These are phyloP conservation scores for Maccullochella peelii DNA, from an alignment of 2,113 vertebrate species.

Conservation along the genomic window DNA sequence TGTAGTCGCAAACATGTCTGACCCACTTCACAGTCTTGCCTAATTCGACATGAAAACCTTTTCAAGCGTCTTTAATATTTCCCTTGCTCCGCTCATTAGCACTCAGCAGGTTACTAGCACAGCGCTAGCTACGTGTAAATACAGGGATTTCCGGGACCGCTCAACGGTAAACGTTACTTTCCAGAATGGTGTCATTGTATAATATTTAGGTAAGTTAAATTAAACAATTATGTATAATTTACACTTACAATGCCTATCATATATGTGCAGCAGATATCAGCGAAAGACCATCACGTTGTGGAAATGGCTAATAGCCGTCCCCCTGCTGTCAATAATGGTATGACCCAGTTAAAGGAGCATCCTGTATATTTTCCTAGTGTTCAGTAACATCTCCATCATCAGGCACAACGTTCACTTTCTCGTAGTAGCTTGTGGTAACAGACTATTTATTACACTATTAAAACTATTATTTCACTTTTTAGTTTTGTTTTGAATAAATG, in stretches of 20 bases:
- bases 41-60: not conserved
- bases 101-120: not conserved
- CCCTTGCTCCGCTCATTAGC: conserved; percentile 11
- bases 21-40: not conserved
- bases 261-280: not conserved
- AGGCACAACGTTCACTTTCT: not conserved
- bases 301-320: not conserved
- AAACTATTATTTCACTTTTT: not conserved
- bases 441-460: not conserved
- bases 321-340: conserved; percentile 57
- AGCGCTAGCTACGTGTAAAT: conserved; percentile 14
- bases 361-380: not conserved
- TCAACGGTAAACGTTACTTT: not conserved
- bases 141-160: conserved; percentile 26
- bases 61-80: not conserved
- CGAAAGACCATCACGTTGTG: not conserved
- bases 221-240: fast-evolving
- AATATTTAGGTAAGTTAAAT: not conserved
- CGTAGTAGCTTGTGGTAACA: not conserved
- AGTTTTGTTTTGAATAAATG: not conserved
- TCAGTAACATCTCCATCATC: not conserved
- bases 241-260: fast-evolving
- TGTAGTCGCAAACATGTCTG: conserved; percentile 50
- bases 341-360: conserved; percentile 58
- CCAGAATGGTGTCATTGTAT: not conserved